phyloP scores from a whole-genome alignment of 2,113 vertebrate species.

The Pollimyrus isidori region DNA sequence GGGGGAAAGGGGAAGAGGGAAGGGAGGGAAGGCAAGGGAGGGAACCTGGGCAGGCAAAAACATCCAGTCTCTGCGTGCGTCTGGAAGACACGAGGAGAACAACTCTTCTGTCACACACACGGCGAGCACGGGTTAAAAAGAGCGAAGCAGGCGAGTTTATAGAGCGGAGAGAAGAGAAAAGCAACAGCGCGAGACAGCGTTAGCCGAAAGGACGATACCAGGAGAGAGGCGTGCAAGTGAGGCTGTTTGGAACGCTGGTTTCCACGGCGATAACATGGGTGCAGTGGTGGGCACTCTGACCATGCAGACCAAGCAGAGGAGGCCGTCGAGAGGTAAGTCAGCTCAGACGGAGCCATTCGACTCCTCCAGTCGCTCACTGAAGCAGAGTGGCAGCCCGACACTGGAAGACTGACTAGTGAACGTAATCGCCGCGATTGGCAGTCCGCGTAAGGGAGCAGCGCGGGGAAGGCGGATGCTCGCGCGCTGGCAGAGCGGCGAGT shows the following conservation, averaged over 20 bases:
- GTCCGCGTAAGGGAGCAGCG: neutral
- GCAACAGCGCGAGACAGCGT: neutral
- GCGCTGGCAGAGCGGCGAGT: too few species aligned
- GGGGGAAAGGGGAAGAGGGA: slow-evolving; percentile 19
- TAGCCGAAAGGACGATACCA: slow-evolving; percentile 17
- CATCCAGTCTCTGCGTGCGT: neutral
- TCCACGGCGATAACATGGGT: slow-evolving; percentile 75
- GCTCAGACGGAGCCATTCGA: slow-evolving; percentile 10
- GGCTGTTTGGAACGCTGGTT: slow-evolving; percentile 51
- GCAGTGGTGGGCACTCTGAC: slow-evolving; percentile 96
- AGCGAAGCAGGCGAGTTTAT: neutral
- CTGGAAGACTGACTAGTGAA: neutral
- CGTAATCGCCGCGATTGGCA: neutral
- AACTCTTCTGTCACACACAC: neutral
- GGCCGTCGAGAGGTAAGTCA: slow-evolving; percentile 87
- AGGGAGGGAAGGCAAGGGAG: slow-evolving; percentile 25
- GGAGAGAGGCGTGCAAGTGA: slow-evolving; percentile 48
- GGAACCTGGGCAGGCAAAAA: slow-evolving; percentile 14
- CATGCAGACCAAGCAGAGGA: slow-evolving; percentile 93
- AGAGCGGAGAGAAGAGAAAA: neutral
- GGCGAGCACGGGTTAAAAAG: neutral
- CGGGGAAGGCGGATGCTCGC: neutral
- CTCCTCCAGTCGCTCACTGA: neutral
- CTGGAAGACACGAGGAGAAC: neutral
- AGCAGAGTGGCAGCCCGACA: too few species aligned